Conservation (phyloP, 1,140 invertebrate genomes). For the Melitaea cinxia region DNA sequence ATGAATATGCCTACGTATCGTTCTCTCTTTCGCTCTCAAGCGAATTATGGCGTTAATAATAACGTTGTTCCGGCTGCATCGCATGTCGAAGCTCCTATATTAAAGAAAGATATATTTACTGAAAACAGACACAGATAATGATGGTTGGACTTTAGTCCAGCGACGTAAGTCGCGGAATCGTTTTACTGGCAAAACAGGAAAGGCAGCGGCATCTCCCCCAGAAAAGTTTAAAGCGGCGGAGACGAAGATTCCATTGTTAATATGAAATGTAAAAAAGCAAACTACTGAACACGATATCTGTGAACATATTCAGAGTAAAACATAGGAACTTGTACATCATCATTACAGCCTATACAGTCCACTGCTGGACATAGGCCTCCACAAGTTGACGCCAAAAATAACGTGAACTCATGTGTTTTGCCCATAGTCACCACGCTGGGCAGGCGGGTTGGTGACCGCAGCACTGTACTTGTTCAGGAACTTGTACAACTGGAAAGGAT, state of each 20-base stretch:
- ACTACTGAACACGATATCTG: constrained; percentile 10
- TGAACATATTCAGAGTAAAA: constrained; percentile 16
- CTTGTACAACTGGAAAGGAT: constrained; percentile 4
- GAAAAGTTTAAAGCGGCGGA: background rate
- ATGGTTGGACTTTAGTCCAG: constrained; percentile 1
- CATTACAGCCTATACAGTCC: too few relatives aligned
- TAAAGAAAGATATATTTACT: background rate
- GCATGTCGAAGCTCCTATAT: background rate
- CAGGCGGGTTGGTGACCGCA: too few relatives aligned
- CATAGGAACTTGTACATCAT: background rate
- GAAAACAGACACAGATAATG: constrained; percentile 1
- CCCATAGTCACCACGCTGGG: too few relatives aligned
- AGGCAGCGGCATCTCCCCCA: too few relatives aligned
- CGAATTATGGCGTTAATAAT: too few relatives aligned
- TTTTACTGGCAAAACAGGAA: constrained; percentile 5
- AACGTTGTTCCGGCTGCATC: constrained; percentile 4
- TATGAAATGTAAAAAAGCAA: constrained; percentile 9
- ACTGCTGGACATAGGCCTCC: too few relatives aligned
- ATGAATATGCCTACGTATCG: background rate
- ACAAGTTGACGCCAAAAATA: too few relatives aligned
- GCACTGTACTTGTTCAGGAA: too few relatives aligned
- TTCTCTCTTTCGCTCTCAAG: background rate
- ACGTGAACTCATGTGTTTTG: too few relatives aligned
- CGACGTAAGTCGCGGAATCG: constrained; percentile 7
- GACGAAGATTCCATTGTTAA: constrained; percentile 11